These are phyloP conservation scores for Drosophila grimshawi DNA, from an alignment of 1,140 invertebrate species.

Conservation along the genomic window DNA sequence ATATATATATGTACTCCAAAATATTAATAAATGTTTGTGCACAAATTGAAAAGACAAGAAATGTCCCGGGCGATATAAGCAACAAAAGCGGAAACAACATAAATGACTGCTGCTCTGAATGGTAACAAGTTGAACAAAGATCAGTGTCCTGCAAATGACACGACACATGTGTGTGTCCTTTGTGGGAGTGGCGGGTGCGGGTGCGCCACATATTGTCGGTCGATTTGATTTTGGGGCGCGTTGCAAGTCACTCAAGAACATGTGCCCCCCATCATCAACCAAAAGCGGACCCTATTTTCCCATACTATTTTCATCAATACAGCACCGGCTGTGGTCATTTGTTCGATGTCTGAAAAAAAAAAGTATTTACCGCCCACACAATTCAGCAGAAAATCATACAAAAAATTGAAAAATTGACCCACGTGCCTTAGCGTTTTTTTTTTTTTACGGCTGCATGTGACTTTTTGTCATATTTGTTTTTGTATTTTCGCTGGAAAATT, in stretches of 20 bases:
- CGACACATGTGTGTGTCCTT: slow-evolving; percentile 15
- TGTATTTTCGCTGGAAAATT: slow-evolving; percentile 59
- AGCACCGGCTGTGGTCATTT: slow-evolving; percentile 36
- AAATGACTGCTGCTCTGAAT: slow-evolving; percentile 1
- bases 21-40: slow-evolving; percentile 69
- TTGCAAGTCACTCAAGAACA: slow-evolving; percentile 66
- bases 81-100: slow-evolving; percentile 5
- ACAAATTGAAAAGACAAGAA: slow-evolving; percentile 66
- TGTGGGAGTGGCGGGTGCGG: neutral
- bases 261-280: slow-evolving; percentile 38
- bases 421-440: slow-evolving; percentile 47
- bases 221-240: slow-evolving; percentile 57
- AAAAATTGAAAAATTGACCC: slow-evolving; percentile 36
- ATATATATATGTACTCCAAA: slow-evolving; percentile 23
- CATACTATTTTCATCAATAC: neutral
- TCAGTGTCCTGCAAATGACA: slow-evolving; percentile 49
- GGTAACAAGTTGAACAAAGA: slow-evolving; percentile 10
- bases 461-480: slow-evolving; percentile 43
- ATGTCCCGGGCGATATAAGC: no score
- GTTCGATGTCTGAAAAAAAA: slow-evolving; percentile 18
- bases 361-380: slow-evolving; percentile 20
- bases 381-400: neutral
- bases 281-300: neutral
- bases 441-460: slow-evolving; percentile 62
- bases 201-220: slow-evolving; percentile 21